Conservation (phyloP, 2,888 invertebrate genomes). For the Thumatha senex region DNA sequence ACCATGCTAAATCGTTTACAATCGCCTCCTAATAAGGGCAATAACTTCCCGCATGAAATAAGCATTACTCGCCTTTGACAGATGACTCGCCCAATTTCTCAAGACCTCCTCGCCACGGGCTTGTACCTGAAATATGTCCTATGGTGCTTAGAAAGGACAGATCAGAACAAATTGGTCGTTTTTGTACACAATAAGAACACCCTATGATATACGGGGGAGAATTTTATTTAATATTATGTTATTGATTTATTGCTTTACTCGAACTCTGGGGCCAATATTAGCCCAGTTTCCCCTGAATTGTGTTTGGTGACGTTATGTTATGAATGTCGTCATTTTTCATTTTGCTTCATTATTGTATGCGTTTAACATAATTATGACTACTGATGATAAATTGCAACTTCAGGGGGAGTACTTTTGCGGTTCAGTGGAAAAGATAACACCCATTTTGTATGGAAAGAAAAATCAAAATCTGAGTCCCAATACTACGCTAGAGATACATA, state of each 20-base stretch:
- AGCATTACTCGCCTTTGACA: slow-evolving; percentile 65
- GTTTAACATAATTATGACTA: slow-evolving; percentile 1
- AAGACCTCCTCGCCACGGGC: slow-evolving; percentile 33
- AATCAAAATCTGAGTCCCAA: no score
- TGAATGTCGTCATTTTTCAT: slow-evolving; percentile 51
- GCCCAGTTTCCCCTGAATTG: slow-evolving; percentile 46
- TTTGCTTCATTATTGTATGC: slow-evolving; percentile 40
- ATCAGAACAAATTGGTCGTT: slow-evolving; percentile 52
- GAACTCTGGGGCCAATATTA: slow-evolving; percentile 47
- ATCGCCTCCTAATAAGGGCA: slow-evolving; percentile 64
- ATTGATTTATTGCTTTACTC: slow-evolving; percentile 71
- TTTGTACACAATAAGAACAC: slow-evolving; percentile 54
- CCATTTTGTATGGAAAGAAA: not conserved
- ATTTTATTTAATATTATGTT: slow-evolving; percentile 77
- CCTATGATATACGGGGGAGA: slow-evolving; percentile 68
- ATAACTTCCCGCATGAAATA: slow-evolving; percentile 70
- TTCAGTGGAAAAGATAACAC: no score
- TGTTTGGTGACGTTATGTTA: slow-evolving; percentile 54
- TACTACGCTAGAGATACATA: no score
- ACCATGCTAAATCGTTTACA: slow-evolving; percentile 53
- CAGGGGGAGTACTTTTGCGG: no score
- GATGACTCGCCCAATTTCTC: slow-evolving; percentile 43
- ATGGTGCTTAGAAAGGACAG: slow-evolving; percentile 26
- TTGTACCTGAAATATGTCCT: slow-evolving; percentile 21
- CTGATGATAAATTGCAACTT: not conserved